These are phyloP conservation scores for Boleophthalmus pectinirostris DNA, from an alignment of 2,113 vertebrate species.

Conservation along the genomic window DNA sequence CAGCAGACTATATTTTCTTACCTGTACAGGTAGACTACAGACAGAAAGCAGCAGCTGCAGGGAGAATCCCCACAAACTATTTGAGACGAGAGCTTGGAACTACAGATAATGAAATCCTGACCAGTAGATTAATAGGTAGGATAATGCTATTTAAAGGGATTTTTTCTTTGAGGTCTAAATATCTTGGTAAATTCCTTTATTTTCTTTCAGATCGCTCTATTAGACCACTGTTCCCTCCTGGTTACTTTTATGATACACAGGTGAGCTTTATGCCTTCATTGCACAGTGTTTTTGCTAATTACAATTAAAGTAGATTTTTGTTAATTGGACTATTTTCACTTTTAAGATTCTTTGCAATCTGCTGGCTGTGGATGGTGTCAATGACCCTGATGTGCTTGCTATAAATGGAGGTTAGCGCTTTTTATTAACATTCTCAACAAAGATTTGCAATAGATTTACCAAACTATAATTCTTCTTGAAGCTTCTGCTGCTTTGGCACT, in stretches of 20 bases:
- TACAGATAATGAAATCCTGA: slow-evolving; percentile 94
- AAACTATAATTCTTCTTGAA: slow-evolving; percentile 55
- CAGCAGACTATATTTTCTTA: background rate
- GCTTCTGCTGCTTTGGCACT: slow-evolving; percentile 92
- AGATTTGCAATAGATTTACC: slow-evolving; percentile 7
- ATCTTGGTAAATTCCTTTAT: slow-evolving; percentile 10
- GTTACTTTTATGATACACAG: slow-evolving; percentile 98
- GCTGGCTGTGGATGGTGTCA: slow-evolving; percentile 92
- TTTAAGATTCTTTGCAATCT: slow-evolving; percentile 93
- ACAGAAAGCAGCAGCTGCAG: slow-evolving; percentile 96
- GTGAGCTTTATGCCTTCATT: slow-evolving; percentile 68
- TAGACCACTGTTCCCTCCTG: slow-evolving; percentile 91
- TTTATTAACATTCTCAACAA: background rate
- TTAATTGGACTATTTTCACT: background rate
- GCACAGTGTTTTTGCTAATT: background rate
- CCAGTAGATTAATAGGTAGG: slow-evolving; percentile 93
- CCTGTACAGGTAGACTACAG: slow-evolving; percentile 91
- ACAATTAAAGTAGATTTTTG: background rate
- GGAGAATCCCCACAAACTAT: slow-evolving; percentile 97
- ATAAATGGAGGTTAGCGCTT: slow-evolving; percentile 91
- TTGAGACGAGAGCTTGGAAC: slow-evolving; percentile 89
- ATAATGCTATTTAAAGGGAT: background rate
- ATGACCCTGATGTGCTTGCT: slow-evolving; percentile 93
- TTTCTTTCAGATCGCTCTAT: slow-evolving; percentile 87
- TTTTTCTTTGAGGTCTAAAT: background rate